Percentiles rank a stretch among this genome's conserved stretches.
These are phyloP conservation scores for Clarias pachynema DNA, from an alignment of 2,797 vertebrate genomes.

Conservation along the genomic window DNA sequence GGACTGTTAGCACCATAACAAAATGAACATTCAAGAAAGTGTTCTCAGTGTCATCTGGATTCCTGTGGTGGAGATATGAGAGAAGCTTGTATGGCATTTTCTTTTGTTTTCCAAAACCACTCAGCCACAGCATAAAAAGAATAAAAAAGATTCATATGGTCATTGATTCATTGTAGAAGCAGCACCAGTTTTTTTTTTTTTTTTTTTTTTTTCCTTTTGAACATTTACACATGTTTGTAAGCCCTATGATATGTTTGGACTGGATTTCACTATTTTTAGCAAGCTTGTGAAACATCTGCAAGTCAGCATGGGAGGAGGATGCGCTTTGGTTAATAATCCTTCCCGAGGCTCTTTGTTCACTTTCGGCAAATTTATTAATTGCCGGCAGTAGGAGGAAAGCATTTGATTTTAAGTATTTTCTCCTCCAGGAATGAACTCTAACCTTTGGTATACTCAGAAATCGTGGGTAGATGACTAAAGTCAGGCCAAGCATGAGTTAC, in stretches of 20 bases:
- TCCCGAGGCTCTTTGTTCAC: slow-evolving; percentile 36
- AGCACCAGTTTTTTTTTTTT: slow-evolving; percentile 24
- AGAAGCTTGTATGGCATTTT: slow-evolving; percentile 29
- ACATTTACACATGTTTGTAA: slow-evolving; percentile 44
- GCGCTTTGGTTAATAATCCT: slow-evolving; percentile 29
- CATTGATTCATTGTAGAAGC: slow-evolving; percentile 41
- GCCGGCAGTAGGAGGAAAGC: slow-evolving; percentile 42
- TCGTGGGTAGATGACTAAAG: slow-evolving; percentile 61
- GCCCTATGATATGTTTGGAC: slow-evolving; percentile 44
- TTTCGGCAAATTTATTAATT: slow-evolving; percentile 36
- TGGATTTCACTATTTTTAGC: slow-evolving; percentile 42
- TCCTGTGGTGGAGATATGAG: slow-evolving; percentile 19
- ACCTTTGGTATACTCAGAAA: slow-evolving; percentile 58
- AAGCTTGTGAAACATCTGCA: slow-evolving; percentile 50
- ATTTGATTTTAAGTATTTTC: slow-evolving; percentile 51
- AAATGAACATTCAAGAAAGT: slow-evolving; percentile 45
- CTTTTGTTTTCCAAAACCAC: slow-evolving; percentile 40
- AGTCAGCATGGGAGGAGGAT: slow-evolving; percentile 27
- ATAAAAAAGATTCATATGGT: slow-evolving; percentile 38
- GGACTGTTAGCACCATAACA: slow-evolving; percentile 39
- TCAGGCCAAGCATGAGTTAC: slow-evolving; percentile 54
- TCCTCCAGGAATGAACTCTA: slow-evolving; percentile 57
- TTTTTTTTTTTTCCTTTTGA: slow-evolving; percentile 35
- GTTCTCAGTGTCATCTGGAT: slow-evolving; percentile 49
- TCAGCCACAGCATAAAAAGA: slow-evolving; percentile 30